Evolutionary conservation across 2,797 vertebrate species (phyloP).

Genomic region (Oreochromis mossambicus): DNA sequence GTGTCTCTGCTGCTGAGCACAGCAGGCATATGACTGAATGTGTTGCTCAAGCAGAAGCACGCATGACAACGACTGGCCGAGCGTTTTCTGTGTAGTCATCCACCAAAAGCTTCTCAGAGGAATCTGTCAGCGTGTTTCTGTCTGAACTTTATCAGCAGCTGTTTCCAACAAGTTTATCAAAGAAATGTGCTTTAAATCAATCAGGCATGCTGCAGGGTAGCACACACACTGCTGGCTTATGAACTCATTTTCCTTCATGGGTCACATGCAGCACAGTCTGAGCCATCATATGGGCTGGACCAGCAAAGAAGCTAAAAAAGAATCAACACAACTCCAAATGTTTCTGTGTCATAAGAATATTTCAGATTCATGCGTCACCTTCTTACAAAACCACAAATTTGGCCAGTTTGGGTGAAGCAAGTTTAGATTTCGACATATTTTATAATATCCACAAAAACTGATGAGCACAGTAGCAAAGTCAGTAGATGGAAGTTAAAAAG

Average conservation of each 20-base stretch:
- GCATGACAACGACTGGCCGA: background rate
- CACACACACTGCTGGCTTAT: background rate
- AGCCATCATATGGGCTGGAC: fast-evolving
- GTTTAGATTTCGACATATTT: background rate
- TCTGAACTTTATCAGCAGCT: background rate
- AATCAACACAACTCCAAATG: background rate
- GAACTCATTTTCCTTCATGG: background rate
- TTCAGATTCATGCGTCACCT: fast-evolving
- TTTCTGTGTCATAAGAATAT: background rate
- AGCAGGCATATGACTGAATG: background rate
- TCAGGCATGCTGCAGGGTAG: fast-evolving
- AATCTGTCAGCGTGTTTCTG: background rate
- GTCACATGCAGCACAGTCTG: background rate
- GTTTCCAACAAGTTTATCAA: background rate
- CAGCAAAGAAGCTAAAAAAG: background rate
- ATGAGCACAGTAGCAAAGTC: fast-evolving
- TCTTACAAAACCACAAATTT: background rate
- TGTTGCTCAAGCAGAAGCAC: slow-evolving; percentile 20
- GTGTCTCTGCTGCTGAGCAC: background rate
- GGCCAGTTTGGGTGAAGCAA: background rate
- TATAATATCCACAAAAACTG: background rate
- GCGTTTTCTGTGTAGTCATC: background rate
- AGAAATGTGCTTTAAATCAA: background rate
- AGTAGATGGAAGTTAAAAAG: background rate
- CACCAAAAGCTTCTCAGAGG: background rate